Evolutionary conservation across 2,888 invertebrate species (phyloP).

Genomic region (Himalopsyche japonica): DNA sequence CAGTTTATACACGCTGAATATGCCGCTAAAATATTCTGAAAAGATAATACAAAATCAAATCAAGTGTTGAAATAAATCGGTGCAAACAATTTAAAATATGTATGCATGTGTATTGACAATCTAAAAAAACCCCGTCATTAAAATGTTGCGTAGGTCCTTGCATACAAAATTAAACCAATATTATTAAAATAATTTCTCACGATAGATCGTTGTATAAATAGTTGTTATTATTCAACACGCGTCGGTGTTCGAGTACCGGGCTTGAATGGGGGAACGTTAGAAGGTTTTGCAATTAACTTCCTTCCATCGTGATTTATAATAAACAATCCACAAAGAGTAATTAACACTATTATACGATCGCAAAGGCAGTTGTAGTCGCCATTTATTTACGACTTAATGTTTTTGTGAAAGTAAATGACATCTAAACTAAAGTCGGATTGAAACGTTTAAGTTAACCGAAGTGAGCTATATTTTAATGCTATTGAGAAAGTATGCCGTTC

Average conservation of each 20-base stretch:
- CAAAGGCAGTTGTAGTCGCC: neutral
- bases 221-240: constrained; percentile 20
- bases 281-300: neutral
- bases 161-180: neutral
- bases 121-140: too few relatives aligned
- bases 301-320: constrained; percentile 19
- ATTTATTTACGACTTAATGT: neutral
- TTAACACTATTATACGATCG: constrained; percentile 8
- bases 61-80: too few relatives aligned
- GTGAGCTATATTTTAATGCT: neutral
- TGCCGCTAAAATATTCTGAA: too few relatives aligned
- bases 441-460: neutral
- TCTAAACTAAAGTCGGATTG: neutral
- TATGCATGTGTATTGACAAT: too few relatives aligned
- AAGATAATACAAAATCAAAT: too few relatives aligned
- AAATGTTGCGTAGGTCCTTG: neutral
- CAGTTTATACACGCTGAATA: too few relatives aligned
- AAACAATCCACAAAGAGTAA: constrained; percentile 10
- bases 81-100: too few relatives aligned
- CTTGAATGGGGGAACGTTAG: neutral
- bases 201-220: neutral
- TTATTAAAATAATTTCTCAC: constrained; percentile 22
- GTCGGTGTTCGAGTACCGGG: neutral
- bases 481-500: too few relatives aligned
- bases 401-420: neutral